Base-by-base conservation (phyloP, 2,888 invertebrate genomes). In the Urechis unicinctus region DNA sequence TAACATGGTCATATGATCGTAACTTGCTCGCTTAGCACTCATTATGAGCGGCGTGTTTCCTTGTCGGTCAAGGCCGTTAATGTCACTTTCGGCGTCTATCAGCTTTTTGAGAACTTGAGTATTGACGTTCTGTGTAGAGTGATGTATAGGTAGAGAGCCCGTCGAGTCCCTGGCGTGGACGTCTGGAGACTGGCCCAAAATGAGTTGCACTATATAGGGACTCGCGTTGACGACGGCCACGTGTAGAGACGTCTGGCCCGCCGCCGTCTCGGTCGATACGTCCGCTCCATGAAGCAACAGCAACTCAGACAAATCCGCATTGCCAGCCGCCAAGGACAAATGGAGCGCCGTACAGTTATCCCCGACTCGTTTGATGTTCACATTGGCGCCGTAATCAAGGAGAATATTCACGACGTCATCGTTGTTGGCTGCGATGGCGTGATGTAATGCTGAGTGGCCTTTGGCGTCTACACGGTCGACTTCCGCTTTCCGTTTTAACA, bases 31-130 rank as follows among this genome's bases (percentile, higher is more conserved):
- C 22, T 53, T 31, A 2, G 57, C 25, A 26, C 31, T n/a, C n/a
- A 57, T 9, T n/a, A 51, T 53, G n/a, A 57, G 46, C 2, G 57
- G 51, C 1, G 53, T 53, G 45, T 57, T 50, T 1, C 53, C 53
- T 3, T 44, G 4, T 3, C 6, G 28, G 48, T 57, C 53, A 6
- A 26, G 25, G 9, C 24, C 30, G 43, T 57, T 52, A 6, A 55
- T 36, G 17, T 52, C 36, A 5, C 41, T 49, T 3, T 41, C 55
- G 9, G 47, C 31, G 6, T 25, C 4, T 5, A 58, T 42, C 21
- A 58, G 49, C 21, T 43, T 24, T 5, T 47, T 24, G 21, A 48
- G 21, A 5, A 55, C 55, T 13, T 52, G 29, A 13, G 36, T 17
- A 24, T 58, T 52, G 13, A 42, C 25, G 30, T 55, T 58, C 21